These are phyloP conservation scores for Scopus umbretta DNA, from an alignment of 2,113 vertebrate species.

Conservation along the genomic window DNA sequence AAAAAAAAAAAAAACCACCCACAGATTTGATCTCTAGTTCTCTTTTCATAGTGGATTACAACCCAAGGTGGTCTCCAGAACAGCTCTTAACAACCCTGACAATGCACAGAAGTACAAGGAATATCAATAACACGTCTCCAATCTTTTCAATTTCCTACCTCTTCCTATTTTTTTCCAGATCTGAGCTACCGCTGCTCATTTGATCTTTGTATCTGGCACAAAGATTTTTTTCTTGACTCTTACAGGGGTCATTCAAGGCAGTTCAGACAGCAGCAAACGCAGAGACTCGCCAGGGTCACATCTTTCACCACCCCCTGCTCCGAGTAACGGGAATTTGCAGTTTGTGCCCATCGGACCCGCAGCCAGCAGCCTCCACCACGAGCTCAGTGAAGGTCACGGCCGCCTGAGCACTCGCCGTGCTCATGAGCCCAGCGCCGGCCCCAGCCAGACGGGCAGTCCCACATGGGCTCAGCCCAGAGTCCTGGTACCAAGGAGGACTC, in stretches of 20 bases:
- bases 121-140: not conserved
- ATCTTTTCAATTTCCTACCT: not conserved
- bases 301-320: not conserved
- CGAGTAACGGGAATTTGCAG: rapidly evolving
- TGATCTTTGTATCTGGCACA: not conserved
- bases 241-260: not conserved
- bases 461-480: not conserved
- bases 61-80: not conserved
- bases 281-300: rapidly evolving
- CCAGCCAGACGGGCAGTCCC: not conserved
- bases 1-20: no score
- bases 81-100: not conserved
- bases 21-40: not conserved
- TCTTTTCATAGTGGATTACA: not conserved
- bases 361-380: no score
- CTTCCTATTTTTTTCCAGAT: not conserved
- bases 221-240: not conserved
- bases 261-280: not conserved
- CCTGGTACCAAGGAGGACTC: not conserved
- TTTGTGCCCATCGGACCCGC: rapidly evolving
- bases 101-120: not conserved
- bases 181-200: not conserved
- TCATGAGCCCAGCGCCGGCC: not conserved
- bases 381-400: rapidly evolving
- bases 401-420: rapidly evolving